These are phyloP conservation scores for Pteromalus puparum DNA, from an alignment of 1,140 invertebrate species.

Conservation along the genomic window DNA sequence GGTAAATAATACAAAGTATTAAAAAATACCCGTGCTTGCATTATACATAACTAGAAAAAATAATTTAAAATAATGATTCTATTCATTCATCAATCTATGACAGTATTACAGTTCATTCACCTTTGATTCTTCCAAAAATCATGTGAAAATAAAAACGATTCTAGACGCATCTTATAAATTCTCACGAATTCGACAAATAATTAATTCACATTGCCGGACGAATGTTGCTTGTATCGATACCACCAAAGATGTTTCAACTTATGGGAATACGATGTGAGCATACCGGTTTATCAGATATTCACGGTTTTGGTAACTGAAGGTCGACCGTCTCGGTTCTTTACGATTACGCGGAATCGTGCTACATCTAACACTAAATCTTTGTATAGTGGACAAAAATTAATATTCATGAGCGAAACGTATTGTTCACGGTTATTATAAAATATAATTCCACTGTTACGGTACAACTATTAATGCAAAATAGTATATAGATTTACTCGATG, in stretches of 20 bases:
- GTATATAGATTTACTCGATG: too few species aligned
- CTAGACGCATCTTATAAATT: neutral
- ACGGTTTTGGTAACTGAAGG: neutral
- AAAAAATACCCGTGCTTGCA: too few species aligned
- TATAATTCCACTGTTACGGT: neutral
- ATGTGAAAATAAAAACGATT: neutral
- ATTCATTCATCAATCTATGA: too few species aligned
- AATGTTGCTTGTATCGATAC: too few species aligned
- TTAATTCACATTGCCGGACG: too few species aligned
- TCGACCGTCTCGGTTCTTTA: neutral
- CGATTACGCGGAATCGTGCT: neutral
- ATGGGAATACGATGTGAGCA: neutral
- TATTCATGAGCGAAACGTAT: neutral
- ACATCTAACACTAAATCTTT: too few species aligned
- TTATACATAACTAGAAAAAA: too few species aligned
- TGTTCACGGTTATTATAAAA: neutral
- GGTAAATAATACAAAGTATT: too few species aligned
- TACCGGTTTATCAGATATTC: neutral
- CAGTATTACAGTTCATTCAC: neutral
- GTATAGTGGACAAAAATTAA: neutral
- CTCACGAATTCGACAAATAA: too few species aligned
- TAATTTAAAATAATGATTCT: too few species aligned
- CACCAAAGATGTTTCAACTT: neutral
- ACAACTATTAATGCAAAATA: too few species aligned
- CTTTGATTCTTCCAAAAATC: neutral